A percentile compares a stretch with the other conserved stretches of the same genome.
These are phyloP conservation scores for Epiblema foenella DNA, from an alignment of 2,888 invertebrate species.

Conservation along the genomic window DNA sequence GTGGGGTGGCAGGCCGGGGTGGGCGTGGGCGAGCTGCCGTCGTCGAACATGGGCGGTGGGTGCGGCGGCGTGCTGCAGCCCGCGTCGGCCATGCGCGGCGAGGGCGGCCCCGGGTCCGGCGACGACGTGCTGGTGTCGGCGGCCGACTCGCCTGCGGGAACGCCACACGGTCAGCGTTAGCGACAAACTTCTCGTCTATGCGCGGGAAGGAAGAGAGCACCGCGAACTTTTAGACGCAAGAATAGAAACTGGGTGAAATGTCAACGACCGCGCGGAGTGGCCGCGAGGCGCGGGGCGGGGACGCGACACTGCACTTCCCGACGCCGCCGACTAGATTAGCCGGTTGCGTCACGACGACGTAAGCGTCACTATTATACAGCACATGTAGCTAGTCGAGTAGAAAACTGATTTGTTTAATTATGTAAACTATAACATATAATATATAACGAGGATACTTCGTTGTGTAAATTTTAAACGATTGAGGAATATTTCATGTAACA, in stretches of 20 bases:
- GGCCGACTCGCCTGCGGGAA: constrained; percentile 92
- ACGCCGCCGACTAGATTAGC: constrained; percentile 84
- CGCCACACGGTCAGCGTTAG: constrained; percentile 66
- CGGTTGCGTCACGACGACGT: constrained; percentile 79
- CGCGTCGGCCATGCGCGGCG: constrained; percentile 91
- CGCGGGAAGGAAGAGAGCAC: constrained; percentile 70
- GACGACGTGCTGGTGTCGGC: constrained; percentile 97
- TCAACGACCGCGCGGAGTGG: constrained; percentile 80
- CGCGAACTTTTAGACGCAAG: constrained; percentile 74
- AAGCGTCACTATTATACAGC: constrained; percentile 61
- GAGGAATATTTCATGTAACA: constrained; percentile 57
- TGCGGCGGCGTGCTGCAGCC: constrained; percentile 86
- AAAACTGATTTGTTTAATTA: constrained; percentile 63
- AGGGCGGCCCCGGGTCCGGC: constrained; percentile 94
- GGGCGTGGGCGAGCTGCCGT: constrained; percentile 77
- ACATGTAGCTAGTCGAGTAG: constrained; percentile 56
- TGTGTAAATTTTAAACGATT: constrained; percentile 24
- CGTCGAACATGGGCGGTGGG: constrained; percentile 83
- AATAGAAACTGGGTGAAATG: constrained; percentile 85
- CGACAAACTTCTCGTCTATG: constrained; percentile 54
- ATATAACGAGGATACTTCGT: not conserved
- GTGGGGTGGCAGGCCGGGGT: constrained; percentile 79
- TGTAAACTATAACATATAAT: not conserved
- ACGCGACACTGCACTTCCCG: constrained; percentile 85
- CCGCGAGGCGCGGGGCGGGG: constrained; percentile 80